Evolutionary conservation across 2,888 invertebrate species (phyloP), one percentile per base, ranked within the genome.

Genomic region (Drosophila picticornis): DNA sequence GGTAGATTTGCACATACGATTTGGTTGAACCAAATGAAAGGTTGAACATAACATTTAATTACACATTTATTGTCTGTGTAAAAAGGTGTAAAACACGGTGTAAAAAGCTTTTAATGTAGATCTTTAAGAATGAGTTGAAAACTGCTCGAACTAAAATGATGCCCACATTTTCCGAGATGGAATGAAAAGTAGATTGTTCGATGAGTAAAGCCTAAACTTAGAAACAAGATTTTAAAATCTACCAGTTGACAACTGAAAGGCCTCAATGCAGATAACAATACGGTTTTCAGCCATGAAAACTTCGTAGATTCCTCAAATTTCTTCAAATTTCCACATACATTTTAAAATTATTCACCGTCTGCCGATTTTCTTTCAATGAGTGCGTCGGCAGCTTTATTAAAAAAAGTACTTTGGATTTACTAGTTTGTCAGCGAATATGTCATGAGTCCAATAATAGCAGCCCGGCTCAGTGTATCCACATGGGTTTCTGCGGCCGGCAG

Each of bases 401-500:
- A 29, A 1, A 34, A n/a, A 10, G 19, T 10, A 22, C 13, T 3
- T 10, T 46, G 3, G 0, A 27, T 34, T 52, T 40, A 68, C 50
- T 64, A 22, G 32, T 51, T 48, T 0, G 77, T 65, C 13, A 77
- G 43, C 0, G 76, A 46, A 59, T 77, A 68, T 25, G 77, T 60
- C 58, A 73, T 73, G 38, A 61, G 36, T 1, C 52, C 78, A 10
- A 77, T 63, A 0, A 77, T 29, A 9, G 65, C 69, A 0, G 78
- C 58, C 50, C 73, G 69, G 69, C 65, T 29, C n/a, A 74, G 4
- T 4, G 43, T 66, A 11, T 53, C 43, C 19, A 78, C 22, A 31
- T 69, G 36, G 3, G 59, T 40, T 3, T 16, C 57, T 0, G 32
- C 10, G 0, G 29, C 19, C 0, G 63, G 63, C 7, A 67, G 0